Evolutionary conservation across 2,113 vertebrate species (phyloP).

Genomic region (Elachura formosa): DNA sequence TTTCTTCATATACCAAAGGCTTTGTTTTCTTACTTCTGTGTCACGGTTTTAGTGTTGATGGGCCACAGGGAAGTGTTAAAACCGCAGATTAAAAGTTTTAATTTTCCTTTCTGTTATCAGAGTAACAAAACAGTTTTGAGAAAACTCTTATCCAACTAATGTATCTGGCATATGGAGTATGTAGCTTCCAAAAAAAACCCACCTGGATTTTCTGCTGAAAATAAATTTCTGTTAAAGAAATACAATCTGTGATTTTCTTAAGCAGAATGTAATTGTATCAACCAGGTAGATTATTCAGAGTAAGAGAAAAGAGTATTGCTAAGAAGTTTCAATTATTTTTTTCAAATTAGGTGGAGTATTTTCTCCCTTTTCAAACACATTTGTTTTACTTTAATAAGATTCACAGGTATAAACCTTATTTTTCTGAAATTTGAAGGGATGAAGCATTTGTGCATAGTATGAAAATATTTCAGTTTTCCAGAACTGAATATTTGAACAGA

Average conservation of each 20-base stretch:
- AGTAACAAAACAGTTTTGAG: not conserved
- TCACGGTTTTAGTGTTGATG: not conserved
- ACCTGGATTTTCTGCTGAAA: not conserved
- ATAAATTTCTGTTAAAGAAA: not conserved
- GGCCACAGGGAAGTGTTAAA: not conserved
- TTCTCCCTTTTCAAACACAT: not conserved
- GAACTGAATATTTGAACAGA: not conserved
- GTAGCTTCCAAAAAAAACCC: not conserved
- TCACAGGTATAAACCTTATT: not conserved
- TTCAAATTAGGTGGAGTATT: not conserved
- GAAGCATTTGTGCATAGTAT: not conserved
- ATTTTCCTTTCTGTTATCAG: not conserved
- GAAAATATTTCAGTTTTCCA: not conserved
- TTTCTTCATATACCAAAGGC: not conserved
- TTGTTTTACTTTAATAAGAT: not conserved
- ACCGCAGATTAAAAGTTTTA: not conserved
- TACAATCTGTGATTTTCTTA: not conserved
- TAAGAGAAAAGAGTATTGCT: not conserved
- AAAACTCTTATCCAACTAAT: not conserved
- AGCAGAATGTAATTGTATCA: not conserved
- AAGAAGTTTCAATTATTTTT: not conserved
- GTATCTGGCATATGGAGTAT: not conserved
- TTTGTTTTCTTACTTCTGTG: not conserved
- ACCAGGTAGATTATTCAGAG: not conserved
- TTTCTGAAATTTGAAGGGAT: not conserved